These are phyloP conservation scores for Glaucidium brasilianum DNA, from an alignment of 2,113 vertebrate species.

Conservation along the genomic window DNA sequence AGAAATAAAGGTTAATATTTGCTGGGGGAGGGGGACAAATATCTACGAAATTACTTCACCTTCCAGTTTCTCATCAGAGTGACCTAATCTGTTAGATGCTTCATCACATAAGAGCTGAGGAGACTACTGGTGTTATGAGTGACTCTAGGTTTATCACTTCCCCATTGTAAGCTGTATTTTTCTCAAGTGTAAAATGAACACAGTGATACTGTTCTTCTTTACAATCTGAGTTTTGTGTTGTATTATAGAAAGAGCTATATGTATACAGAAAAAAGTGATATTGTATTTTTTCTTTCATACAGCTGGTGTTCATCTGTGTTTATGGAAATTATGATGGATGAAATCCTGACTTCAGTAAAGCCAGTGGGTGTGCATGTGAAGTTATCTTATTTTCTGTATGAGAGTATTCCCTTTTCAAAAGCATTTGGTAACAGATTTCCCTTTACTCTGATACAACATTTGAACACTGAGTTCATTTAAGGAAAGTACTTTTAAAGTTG, in stretches of 20 bases:
- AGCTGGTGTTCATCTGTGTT: not conserved
- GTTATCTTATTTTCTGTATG: not conserved
- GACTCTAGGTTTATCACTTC: not conserved
- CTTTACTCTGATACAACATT: not conserved
- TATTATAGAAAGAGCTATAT: not conserved
- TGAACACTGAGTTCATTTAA: not conserved
- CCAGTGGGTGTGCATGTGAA: fast-evolving
- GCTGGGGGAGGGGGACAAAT: not conserved
- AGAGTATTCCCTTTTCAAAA: not conserved
- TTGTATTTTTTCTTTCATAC: not conserved
- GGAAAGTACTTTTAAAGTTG: not conserved
- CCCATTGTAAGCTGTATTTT: not conserved
- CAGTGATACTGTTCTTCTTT: not conserved
- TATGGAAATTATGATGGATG: not conserved
- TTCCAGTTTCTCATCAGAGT: not conserved
- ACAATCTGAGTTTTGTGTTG: not conserved
- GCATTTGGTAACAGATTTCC: not conserved
- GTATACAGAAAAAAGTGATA: not conserved
- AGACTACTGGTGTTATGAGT: not conserved
- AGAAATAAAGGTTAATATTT: not conserved
- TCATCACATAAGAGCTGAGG: not conserved
- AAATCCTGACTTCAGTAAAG: not conserved
- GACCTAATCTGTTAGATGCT: not conserved
- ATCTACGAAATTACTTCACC: not conserved
- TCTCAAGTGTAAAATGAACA: not conserved